Conservation (phyloP, 1,140 invertebrate species). For the Diachasmimorpha longicaudata region DNA sequence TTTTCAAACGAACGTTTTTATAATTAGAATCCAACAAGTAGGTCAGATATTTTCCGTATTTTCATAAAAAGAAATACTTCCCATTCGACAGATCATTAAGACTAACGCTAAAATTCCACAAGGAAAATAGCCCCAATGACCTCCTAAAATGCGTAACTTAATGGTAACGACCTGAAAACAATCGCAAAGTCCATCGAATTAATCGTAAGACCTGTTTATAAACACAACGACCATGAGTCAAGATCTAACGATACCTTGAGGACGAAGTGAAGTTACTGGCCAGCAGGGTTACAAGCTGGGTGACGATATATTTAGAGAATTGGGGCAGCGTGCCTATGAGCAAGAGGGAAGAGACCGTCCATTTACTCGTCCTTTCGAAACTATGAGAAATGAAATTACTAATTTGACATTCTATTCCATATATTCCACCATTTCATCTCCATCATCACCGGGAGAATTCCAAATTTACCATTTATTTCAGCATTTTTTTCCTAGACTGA, state of each 20-base stretch:
- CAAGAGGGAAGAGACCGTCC: conserved; percentile 12
- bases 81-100: not conserved
- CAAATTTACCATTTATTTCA: too few relatives aligned
- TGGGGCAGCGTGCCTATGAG: conserved; percentile 46
- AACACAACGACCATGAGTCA: conserved; percentile 52
- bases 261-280: conserved; percentile 40
- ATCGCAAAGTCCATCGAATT: conserved; percentile 1
- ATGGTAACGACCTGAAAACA: not conserved
- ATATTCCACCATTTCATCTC: too few relatives aligned
- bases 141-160: not conserved
- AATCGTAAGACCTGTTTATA: conserved; percentile 47
- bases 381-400: not conserved
- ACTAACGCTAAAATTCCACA: not conserved
- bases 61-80: not conserved
- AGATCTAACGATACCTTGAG: conserved; percentile 46
- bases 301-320: conserved; percentile 56
- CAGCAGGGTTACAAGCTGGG: conserved; percentile 22
- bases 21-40: not conserved
- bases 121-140: not conserved
- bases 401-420: not conserved
- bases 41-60: not conserved
- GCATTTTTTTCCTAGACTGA: too few relatives aligned
- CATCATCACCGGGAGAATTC: too few relatives aligned
- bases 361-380: conserved; percentile 12
- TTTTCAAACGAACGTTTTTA: not conserved